These are phyloP conservation scores for Hyaena hyaena DNA, from an alignment of 2,113 vertebrate genomes.

Conservation along the genomic window DNA sequence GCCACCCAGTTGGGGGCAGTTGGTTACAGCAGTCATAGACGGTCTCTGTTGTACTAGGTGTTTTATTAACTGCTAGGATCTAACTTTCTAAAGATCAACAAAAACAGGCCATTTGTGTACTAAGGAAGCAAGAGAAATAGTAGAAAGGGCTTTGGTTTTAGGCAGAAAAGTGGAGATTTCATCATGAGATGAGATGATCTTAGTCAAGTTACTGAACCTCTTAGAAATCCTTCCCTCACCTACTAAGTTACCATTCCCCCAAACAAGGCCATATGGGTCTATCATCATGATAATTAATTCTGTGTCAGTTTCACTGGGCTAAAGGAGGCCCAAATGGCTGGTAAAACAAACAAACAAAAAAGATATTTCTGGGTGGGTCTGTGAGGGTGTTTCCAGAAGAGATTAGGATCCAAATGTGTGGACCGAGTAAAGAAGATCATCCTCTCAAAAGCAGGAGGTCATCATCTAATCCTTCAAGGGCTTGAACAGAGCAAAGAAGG, in stretches of 20 bases:
- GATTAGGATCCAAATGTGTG: neutral
- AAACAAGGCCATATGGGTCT: too few relatives aligned
- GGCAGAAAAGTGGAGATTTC: neutral
- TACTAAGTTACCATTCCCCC: neutral
- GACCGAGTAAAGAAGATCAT: neutral
- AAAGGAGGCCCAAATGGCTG: neutral
- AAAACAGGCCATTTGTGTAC: too few relatives aligned
- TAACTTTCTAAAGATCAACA: neutral
- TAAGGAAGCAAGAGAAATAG: neutral
- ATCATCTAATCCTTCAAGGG: neutral
- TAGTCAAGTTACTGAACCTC: neutral
- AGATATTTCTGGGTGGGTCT: neutral
- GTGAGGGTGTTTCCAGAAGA: neutral
- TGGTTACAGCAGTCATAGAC: neutral
- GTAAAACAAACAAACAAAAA: neutral
- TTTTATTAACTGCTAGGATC: neutral
- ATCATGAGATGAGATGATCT: too few relatives aligned
- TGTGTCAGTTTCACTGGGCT: neutral
- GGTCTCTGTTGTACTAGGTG: neutral
- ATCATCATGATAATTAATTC: neutral
- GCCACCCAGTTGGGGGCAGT: neutral
- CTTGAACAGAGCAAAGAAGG: neutral
- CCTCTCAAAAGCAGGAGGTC: neutral
- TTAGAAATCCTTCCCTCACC: neutral
- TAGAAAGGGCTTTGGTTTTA: neutral